Evolutionary conservation across 2,113 vertebrate genomes (phyloP).

Genomic region (Agapornis roseicollis): DNA sequence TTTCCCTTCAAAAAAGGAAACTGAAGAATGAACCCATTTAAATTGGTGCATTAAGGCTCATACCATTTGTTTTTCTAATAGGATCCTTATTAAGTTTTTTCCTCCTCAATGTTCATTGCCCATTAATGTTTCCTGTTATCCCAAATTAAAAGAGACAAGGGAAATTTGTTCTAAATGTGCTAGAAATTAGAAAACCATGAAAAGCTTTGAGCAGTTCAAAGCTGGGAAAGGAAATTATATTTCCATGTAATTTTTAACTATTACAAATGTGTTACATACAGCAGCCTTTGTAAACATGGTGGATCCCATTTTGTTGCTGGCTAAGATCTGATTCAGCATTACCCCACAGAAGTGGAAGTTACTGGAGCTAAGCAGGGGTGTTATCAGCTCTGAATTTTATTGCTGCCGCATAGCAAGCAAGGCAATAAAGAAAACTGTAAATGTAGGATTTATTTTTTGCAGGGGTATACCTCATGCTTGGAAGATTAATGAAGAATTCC

Average conservation of each 20-base stretch:
- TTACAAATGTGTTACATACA: neutral
- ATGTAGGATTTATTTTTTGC: constrained; percentile 59
- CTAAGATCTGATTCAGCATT: constrained; percentile 24
- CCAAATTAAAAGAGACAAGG: constrained; percentile 43
- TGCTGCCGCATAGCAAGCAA: constrained; percentile 45
- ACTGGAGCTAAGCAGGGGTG: constrained; percentile 47
- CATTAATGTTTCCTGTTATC: constrained; percentile 17
- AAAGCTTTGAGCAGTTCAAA: constrained; percentile 9
- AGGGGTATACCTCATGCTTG: constrained; percentile 54
- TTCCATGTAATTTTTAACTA: constrained; percentile 15
- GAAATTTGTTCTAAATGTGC: constrained; percentile 36
- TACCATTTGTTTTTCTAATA: neutral
- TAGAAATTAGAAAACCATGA: constrained; percentile 44
- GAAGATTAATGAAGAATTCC: constrained; percentile 77
- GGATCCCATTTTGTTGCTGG: neutral
- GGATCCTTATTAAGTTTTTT: neutral
- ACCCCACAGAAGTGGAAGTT: constrained; percentile 2
- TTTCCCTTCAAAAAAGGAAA: neutral
- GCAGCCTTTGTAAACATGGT: neutral
- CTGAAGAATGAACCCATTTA: neutral
- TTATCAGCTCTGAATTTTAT: constrained; percentile 61
- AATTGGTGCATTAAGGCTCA: neutral
- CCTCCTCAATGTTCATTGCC: neutral
- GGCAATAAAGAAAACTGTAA: constrained; percentile 63
- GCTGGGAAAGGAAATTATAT: neutral